Percentiles rank a stretch among this genome's conserved stretches.
phyloP scores from a whole-genome alignment of 2,797 vertebrate genomes.

The Coccyzus lansbergi region DNA sequence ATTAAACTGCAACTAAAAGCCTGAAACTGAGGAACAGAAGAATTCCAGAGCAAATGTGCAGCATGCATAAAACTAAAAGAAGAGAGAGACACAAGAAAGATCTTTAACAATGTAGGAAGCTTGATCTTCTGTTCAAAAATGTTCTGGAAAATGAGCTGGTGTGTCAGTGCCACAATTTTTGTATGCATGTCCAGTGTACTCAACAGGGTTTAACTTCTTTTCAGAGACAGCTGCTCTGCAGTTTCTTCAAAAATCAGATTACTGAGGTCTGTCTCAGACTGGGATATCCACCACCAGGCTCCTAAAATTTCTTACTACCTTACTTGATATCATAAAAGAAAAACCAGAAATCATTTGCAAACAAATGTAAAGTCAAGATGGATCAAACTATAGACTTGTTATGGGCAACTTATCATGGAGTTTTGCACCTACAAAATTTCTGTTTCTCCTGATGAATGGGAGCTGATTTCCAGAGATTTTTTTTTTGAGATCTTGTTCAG shows the following conservation, averaged over 20 bases:
- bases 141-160: background rate
- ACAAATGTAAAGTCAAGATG: background rate
- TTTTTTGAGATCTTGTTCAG: background rate
- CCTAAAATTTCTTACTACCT: background rate
- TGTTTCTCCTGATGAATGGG: background rate
- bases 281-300: background rate
- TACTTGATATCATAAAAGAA: background rate
- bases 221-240: background rate
- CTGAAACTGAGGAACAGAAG: background rate
- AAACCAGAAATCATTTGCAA: background rate
- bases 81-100: background rate
- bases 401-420: background rate
- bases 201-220: background rate
- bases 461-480: background rate
- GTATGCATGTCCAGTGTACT: background rate
- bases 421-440: background rate
- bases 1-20: slow-evolving; percentile 45
- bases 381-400: background rate
- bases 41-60: background rate
- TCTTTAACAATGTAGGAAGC: background rate
- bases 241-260: background rate
- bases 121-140: background rate
- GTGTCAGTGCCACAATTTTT: background rate
- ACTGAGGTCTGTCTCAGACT: background rate
- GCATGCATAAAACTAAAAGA: background rate